Base-by-base conservation (phyloP, 2,113 vertebrate species). In the Rousettus leschenaultii region DNA sequence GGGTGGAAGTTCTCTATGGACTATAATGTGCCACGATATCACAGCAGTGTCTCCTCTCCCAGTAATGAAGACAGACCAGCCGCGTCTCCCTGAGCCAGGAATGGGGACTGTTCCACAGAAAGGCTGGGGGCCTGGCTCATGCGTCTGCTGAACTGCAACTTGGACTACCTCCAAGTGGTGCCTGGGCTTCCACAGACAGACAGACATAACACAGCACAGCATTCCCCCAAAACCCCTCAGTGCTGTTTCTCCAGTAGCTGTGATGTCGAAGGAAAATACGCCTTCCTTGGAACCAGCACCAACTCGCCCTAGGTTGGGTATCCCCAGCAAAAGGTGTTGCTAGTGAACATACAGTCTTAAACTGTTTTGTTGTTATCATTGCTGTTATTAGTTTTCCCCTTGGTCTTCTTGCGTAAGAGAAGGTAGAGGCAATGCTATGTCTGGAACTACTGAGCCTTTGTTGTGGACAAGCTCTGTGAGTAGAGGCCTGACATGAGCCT, bases 341-440 rank as follows among this genome's bases (percentile, higher is more conserved):
- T 35, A 18, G 15, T 22, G 35, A 79, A 24, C 1, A 4, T 51
- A 28, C 55, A 12, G 22, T 19, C 55, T 59, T 82, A 13, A 26
- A 21, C 15, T 16, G 71, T 71, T 90, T 21, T 82, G 4, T 40
- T 28, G 26, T 71, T 66, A 24, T 61, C 74, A 28, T n/a, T 12
- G 26, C 73, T 12, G 18, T 40, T 59, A 26, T 33, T 45, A 18
- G 26, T 51, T 71, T 66, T 87, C 14, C 79, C 80, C 73, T 91
- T n/a, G 45, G 33, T 77, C 55, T 79, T 84, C 89, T 84, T 88
- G 33, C 71, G 86, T 35, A 12, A 91, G 84, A 89, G 70, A 59
- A 65, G 14, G 10, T 19, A 45, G 71, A 53, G 24, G 35, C 38
- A 18, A 70, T 6, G 15, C 92, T 97, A 8, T 38, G 63, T 0